Evolutionary conservation across 2,888 invertebrate genomes (phyloP).

Genomic region (Melanotus villosus): DNA sequence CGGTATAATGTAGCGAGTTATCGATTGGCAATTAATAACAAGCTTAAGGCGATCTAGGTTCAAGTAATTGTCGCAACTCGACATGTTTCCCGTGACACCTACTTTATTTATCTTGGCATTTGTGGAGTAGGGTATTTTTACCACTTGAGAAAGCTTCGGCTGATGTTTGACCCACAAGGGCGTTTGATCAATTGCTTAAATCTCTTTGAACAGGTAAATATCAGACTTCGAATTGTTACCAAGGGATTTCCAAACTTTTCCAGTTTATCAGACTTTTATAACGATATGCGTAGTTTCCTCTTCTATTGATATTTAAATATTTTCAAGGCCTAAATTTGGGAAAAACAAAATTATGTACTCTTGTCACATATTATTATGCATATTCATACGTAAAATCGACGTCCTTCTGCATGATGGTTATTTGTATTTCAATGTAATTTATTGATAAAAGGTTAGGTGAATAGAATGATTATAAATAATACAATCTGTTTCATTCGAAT

Average conservation of each 20-base stretch:
- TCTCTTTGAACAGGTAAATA: background rate
- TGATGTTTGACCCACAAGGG: background rate
- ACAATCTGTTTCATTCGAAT: too few relatives aligned
- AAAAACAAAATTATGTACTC: too few relatives aligned
- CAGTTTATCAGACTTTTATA: too few relatives aligned
- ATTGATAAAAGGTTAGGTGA: too few relatives aligned
- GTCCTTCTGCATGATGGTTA: too few relatives aligned
- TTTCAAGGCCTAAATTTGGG: too few relatives aligned
- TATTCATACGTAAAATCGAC: too few relatives aligned
- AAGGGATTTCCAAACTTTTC: background rate
- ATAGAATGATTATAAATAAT: too few relatives aligned
- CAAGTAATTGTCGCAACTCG: background rate
- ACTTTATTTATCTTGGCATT: conserved; percentile 5
- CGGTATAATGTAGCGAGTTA: background rate
- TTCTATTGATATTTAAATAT: too few relatives aligned
- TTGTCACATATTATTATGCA: too few relatives aligned
- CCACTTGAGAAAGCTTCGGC: conserved; percentile 3
- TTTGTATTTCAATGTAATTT: too few relatives aligned
- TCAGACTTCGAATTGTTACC: background rate
- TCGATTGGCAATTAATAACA: background rate
- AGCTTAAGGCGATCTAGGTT: background rate
- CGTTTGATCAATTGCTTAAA: conserved; percentile 1
- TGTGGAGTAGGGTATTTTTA: conserved; percentile 7
- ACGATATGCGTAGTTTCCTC: too few relatives aligned
- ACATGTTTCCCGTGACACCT: background rate